Conservation (phyloP, 2,888 invertebrate species). For the Amphimallon solstitiale region DNA sequence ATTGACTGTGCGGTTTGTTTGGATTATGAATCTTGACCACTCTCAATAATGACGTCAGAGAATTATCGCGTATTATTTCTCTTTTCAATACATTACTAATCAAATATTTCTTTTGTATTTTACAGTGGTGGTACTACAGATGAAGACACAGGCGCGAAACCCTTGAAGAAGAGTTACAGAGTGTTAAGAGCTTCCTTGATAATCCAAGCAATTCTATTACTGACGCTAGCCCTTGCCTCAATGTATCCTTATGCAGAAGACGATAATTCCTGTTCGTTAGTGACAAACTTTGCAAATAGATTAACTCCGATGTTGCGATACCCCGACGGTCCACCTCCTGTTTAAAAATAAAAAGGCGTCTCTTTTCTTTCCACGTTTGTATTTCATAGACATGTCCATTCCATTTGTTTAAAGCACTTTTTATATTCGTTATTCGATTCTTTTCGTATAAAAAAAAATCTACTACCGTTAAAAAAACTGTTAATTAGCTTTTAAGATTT, state of each 20-base stretch:
- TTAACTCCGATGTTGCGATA: conserved; percentile 91
- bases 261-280: conserved; percentile 85
- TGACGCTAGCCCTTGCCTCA: conserved; percentile 92
- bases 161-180: conserved; percentile 79
- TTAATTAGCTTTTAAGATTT: not conserved
- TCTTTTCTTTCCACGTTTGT: not conserved
- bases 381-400: conserved; percentile 33
- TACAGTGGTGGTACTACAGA: conserved; percentile 64
- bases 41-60: too few species aligned
- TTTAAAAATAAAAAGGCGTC: conserved; percentile 65
- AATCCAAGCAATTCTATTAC: conserved; percentile 92
- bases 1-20: too few species aligned
- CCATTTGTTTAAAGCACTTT: conserved; percentile 34
- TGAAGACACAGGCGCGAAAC: conserved; percentile 63
- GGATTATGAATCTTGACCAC: too few species aligned
- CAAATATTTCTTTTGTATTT: conserved; percentile 26
- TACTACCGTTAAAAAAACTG: conserved; percentile 8
- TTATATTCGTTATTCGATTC: conserved; percentile 14
- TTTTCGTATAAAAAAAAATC: not conserved
- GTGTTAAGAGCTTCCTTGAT: conserved; percentile 92
- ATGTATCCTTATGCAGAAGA: conserved; percentile 89
- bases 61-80: too few species aligned
- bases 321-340: conserved; percentile 93
- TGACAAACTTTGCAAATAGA: conserved; percentile 83
- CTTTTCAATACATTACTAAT: too few species aligned